These are phyloP conservation scores for Carassius auratus DNA, from an alignment of 2,113 vertebrate species.

Conservation along the genomic window DNA sequence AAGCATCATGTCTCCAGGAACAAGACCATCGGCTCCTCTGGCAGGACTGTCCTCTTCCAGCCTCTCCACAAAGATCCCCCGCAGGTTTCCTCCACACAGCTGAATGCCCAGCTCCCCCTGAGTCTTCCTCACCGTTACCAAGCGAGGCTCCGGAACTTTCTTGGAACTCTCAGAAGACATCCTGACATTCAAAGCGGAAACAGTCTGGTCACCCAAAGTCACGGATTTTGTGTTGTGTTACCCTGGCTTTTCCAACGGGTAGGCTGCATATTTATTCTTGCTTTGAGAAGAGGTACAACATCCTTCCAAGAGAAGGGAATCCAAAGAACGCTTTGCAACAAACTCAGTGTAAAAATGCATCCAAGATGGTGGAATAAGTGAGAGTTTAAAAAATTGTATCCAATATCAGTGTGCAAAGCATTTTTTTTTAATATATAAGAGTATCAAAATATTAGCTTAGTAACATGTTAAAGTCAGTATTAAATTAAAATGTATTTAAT, in stretches of 20 bases:
- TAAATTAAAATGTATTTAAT: too few relatives aligned
- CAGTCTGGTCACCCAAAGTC: too few relatives aligned
- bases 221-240: neutral
- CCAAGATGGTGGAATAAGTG: too few relatives aligned
- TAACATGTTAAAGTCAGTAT: too few relatives aligned
- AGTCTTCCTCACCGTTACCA: constrained; percentile 83
- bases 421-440: too few relatives aligned
- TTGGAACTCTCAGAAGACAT: constrained; percentile 78
- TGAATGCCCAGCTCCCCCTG: constrained; percentile 91
- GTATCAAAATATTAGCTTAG: too few relatives aligned
- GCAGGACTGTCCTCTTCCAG: constrained; percentile 93
- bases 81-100: constrained; percentile 91
- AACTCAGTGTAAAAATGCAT: too few relatives aligned
- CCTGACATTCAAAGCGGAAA: constrained; percentile 58
- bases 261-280: neutral
- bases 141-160: constrained; percentile 81
- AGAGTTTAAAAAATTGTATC: too few relatives aligned
- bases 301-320: too few relatives aligned
- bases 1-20: constrained; percentile 89
- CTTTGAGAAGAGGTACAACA: neutral
- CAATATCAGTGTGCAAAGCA: too few relatives aligned
- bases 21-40: constrained; percentile 83
- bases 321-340: too few relatives aligned
- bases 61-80: constrained; percentile 91
- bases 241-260: neutral